Percentiles rank a stretch among this genome's conserved stretches.
These are phyloP conservation scores for Conistra vaccinii DNA, from an alignment of 2,888 invertebrate genomes.

Conservation along the genomic window DNA sequence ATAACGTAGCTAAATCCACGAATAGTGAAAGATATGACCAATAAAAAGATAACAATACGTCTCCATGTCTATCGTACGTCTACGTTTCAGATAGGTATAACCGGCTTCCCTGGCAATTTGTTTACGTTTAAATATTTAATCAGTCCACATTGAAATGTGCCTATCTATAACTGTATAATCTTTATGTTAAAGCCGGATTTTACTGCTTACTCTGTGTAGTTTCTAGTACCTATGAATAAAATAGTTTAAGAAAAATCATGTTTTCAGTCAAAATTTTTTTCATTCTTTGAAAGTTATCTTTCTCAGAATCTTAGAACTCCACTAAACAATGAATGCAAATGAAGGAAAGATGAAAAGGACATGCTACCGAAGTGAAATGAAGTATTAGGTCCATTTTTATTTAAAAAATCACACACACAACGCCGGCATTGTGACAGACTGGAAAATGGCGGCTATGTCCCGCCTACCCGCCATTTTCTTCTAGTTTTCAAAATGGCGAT, in stretches of 20 bases:
- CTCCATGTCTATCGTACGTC: constrained; percentile 55
- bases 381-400: background rate
- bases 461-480: background rate
- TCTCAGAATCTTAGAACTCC: background rate
- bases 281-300: background rate
- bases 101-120: constrained; percentile 43
- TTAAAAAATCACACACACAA: background rate
- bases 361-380: background rate
- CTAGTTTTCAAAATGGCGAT: background rate
- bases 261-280: background rate
- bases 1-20: constrained; percentile 28
- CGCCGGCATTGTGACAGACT: background rate
- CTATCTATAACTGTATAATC: constrained; percentile 24
- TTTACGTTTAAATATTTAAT: constrained; percentile 55
- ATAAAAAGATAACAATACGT: constrained; percentile 44
- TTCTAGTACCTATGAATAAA: background rate
- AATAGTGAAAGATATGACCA: constrained; percentile 34
- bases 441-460: background rate
- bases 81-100: constrained; percentile 17
- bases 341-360: background rate
- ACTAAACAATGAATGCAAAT: background rate
- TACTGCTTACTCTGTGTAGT: background rate
- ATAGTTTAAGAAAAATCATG: background rate
- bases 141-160: constrained; percentile 13
- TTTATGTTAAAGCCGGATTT: constrained; percentile 9